Evolutionary conservation across 2,888 invertebrate genomes (phyloP).

Genomic region (Dryomyza anilis): DNA sequence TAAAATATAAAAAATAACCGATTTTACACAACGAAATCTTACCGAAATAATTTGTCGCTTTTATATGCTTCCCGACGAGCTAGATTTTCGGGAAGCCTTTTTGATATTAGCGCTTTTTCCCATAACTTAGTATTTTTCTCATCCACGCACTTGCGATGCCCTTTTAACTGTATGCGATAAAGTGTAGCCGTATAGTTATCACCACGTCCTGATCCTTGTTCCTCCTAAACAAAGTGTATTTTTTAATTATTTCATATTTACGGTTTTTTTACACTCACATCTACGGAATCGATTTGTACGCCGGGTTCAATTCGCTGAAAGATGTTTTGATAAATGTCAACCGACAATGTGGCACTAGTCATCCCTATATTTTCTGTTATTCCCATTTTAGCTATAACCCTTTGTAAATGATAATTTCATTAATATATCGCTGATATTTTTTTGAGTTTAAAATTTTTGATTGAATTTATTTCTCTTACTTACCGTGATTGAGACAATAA

Average conservation of each 20-base stretch:
- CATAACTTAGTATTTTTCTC: constrained; percentile 65
- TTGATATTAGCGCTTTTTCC: constrained; percentile 72
- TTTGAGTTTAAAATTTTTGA: neutral
- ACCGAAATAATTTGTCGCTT: constrained; percentile 71
- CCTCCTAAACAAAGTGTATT: constrained; percentile 62
- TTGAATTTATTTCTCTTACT: neutral
- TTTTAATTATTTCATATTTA: too few relatives aligned
- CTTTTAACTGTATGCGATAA: constrained; percentile 69
- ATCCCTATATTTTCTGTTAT: constrained; percentile 46
- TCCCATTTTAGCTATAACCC: constrained; percentile 41
- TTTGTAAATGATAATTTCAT: neutral
- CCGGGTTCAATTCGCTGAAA: constrained; percentile 66
- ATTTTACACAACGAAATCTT: constrained; percentile 22
- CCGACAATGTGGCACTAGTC: constrained; percentile 54
- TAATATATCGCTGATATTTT: neutral
- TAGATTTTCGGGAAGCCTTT: constrained; percentile 71
- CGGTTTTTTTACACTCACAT: too few relatives aligned
- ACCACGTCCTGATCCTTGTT: constrained; percentile 73
- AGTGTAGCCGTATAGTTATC: constrained; percentile 78
- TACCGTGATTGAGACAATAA: too few relatives aligned
- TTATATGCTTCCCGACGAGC: constrained; percentile 72
- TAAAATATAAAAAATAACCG: neutral
- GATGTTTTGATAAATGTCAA: constrained; percentile 65
- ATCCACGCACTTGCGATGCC: constrained; percentile 53
- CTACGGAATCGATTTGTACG: constrained; percentile 64